Percentiles rank a stretch among this genome's conserved stretches.
Conservation (phyloP, 1,140 invertebrate species). For the Pachyrhynchus sulphureomaculatus region DNA sequence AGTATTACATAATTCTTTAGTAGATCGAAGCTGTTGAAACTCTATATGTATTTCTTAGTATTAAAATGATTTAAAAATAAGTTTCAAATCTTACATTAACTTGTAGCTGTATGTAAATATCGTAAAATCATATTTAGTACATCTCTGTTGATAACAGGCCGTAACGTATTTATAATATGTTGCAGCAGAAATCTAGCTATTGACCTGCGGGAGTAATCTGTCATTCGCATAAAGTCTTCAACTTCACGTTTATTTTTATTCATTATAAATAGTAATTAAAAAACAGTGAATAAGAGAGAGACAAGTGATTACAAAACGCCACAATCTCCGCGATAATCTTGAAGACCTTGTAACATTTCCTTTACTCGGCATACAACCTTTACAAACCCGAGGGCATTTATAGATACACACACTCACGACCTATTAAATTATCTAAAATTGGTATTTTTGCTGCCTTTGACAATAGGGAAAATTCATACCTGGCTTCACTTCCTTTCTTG, state of each 20-base stretch:
- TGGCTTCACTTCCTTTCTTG: slow-evolving; percentile 15
- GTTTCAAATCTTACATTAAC: too few species aligned
- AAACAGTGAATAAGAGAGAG: slow-evolving; percentile 26
- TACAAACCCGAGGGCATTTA: slow-evolving; percentile 38
- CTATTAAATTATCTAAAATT: slow-evolving; percentile 34
- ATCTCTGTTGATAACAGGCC: neutral
- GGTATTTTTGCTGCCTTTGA: slow-evolving; percentile 18
- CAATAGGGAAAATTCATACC: slow-evolving; percentile 23
- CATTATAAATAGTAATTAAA: slow-evolving; percentile 43
- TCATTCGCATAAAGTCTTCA: slow-evolving; percentile 42
- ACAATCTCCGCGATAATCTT: slow-evolving; percentile 45
- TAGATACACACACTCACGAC: slow-evolving; percentile 12
- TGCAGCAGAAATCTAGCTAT: slow-evolving; percentile 8
- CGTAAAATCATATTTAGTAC: neutral
- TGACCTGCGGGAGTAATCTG: slow-evolving; percentile 35
- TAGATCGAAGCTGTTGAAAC: too few species aligned
- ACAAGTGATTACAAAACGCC: slow-evolving; percentile 39
- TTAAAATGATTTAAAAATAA: too few species aligned
- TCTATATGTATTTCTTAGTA: too few species aligned
- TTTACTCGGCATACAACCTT: slow-evolving; percentile 39
- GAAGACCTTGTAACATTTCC: slow-evolving; percentile 47
- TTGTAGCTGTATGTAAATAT: too few species aligned
- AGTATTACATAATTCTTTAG: too few species aligned
- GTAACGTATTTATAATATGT: slow-evolving; percentile 26
- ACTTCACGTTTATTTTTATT: slow-evolving; percentile 40